A percentile compares a stretch with the other conserved stretches of the same genome.
phyloP scores from a whole-genome alignment of 2,113 vertebrate genomes.

The Macquaria australasica region DNA sequence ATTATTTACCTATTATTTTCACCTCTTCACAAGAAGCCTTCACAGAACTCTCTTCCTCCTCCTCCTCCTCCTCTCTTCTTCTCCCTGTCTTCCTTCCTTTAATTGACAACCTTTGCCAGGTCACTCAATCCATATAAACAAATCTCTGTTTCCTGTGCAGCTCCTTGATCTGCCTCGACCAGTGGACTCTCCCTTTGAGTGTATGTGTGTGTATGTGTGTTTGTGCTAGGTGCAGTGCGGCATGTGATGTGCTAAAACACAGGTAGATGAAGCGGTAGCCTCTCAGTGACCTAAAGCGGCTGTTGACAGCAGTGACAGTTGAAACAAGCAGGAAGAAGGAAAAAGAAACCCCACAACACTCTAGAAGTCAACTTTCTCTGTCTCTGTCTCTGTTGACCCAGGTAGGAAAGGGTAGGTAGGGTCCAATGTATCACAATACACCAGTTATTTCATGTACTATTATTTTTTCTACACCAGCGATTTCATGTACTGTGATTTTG shows the following conservation, averaged over 20 bases:
- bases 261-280: conserved; percentile 74
- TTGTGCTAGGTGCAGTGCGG: conserved; percentile 53
- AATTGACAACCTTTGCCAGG: conserved; percentile 65
- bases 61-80: not conserved
- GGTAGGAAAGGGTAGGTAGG: conserved; percentile 37
- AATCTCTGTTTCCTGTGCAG: conserved; percentile 49
- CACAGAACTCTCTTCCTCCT: conserved; percentile 4
- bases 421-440: conserved; percentile 24
- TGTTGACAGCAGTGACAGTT: conserved; percentile 63
- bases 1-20: conserved; percentile 83
- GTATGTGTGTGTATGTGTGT: conserved; percentile 33
- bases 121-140: conserved; percentile 66
- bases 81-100: conserved; percentile 26
- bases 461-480: conserved; percentile 31
- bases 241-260: conserved; percentile 77
- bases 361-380: conserved; percentile 43
- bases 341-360: conserved; percentile 49
- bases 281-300: conserved; percentile 73
- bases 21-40: conserved; percentile 62
- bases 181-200: conserved; percentile 17
- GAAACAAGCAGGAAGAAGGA: conserved; percentile 45
- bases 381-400: not conserved
- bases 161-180: conserved; percentile 33
- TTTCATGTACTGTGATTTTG: conserved; percentile 38
- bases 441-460: conserved; percentile 32